phyloP scores from a whole-genome alignment of 2,113 vertebrate genomes.

The Archilochus colubris region DNA sequence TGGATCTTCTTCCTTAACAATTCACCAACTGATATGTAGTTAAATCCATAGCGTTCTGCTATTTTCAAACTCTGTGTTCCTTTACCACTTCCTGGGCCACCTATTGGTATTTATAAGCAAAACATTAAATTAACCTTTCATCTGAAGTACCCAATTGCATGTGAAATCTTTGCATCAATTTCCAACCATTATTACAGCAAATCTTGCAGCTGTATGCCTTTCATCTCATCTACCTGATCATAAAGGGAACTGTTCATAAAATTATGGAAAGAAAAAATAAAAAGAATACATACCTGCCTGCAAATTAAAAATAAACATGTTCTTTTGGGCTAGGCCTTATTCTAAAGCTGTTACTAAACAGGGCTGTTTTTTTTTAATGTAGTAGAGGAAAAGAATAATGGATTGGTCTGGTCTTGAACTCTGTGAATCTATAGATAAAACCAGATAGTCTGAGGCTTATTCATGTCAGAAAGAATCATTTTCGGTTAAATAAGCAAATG shows the following conservation, averaged over 20 bases:
- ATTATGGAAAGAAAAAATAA: background rate
- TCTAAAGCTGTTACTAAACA: background rate
- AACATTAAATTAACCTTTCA: background rate
- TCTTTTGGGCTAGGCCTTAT: background rate
- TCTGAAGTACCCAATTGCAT: background rate
- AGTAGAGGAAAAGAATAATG: background rate
- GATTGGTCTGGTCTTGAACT: background rate
- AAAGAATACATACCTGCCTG: background rate
- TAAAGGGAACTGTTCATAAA: background rate
- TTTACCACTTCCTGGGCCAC: slow-evolving; percentile 97
- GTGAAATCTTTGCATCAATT: background rate
- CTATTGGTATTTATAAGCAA: slow-evolving; percentile 70
- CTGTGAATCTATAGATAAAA: background rate
- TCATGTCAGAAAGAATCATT: background rate
- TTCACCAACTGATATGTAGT: slow-evolving; percentile 96
- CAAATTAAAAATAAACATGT: background rate
- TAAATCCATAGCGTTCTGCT: slow-evolving; percentile 94
- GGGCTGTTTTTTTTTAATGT: background rate
- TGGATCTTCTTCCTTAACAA: slow-evolving; percentile 96
- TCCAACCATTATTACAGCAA: background rate
- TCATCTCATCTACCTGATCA: background rate
- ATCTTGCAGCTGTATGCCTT: background rate
- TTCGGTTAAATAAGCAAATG: background rate
- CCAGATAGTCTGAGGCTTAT: background rate
- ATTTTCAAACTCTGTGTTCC: slow-evolving; percentile 98